Conservation (phyloP, 2,113 vertebrate species). For the Lontra canadensis region DNA sequence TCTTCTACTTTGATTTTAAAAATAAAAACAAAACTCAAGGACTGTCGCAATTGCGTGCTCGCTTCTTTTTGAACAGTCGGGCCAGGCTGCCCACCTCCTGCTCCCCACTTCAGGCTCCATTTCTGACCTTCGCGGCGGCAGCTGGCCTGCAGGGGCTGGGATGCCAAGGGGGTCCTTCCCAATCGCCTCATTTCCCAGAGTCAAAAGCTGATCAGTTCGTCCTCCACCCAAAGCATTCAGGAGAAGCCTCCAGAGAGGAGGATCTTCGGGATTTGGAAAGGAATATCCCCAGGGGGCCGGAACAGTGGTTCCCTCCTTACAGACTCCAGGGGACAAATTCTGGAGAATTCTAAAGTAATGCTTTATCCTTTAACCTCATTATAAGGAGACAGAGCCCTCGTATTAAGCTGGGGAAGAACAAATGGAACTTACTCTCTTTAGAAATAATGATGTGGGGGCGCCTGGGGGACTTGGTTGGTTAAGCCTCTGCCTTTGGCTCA, state of each 20-base stretch:
- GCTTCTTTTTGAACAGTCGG: background rate
- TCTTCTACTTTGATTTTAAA: slow-evolving; percentile 73
- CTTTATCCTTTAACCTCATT: background rate
- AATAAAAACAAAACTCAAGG: slow-evolving; percentile 66
- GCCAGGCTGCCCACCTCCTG: no score
- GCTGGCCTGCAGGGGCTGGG: background rate
- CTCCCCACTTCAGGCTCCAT: background rate
- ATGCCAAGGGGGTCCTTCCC: background rate
- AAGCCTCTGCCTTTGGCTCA: background rate
- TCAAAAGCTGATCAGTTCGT: background rate
- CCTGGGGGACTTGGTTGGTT: background rate
- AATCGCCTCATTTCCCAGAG: background rate
- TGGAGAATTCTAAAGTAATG: background rate
- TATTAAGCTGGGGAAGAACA: background rate
- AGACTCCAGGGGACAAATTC: background rate
- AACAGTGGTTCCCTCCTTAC: background rate
- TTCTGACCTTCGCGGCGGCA: background rate
- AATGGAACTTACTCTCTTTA: background rate
- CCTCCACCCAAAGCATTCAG: background rate
- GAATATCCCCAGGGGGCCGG: background rate
- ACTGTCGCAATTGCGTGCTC: background rate
- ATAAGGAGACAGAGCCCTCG: background rate
- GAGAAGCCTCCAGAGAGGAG: background rate
- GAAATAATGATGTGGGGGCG: background rate
- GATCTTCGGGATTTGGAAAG: background rate